Percentiles rank a stretch among this genome's conserved stretches.
Conservation (phyloP, 1,140 invertebrate genomes). For the Geopemphigus sp. region DNA sequence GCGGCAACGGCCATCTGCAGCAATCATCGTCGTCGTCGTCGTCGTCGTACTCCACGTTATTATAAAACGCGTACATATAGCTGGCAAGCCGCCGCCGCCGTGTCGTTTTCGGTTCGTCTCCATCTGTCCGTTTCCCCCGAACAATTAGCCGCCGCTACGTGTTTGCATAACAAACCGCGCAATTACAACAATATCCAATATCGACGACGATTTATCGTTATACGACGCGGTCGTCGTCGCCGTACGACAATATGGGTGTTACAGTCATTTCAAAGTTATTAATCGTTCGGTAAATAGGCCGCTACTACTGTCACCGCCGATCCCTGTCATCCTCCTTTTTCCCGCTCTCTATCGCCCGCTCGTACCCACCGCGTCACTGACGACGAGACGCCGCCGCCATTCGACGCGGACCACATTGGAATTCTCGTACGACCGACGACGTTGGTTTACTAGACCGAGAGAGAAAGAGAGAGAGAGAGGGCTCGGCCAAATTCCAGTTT, state of each 20-base stretch:
- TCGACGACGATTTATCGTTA: conserved; percentile 6
- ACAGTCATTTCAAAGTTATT: background rate
- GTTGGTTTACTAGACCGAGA: too few relatives aligned
- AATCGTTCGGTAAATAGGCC: conserved; percentile 28
- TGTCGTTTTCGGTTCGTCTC: background rate
- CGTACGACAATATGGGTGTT: background rate
- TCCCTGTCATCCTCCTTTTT: background rate
- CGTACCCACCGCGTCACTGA: background rate
- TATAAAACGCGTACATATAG: background rate
- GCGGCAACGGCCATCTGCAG: too few relatives aligned
- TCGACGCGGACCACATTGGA: too few relatives aligned
- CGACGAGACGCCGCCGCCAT: background rate
- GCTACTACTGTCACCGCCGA: background rate
- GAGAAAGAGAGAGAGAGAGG: background rate
- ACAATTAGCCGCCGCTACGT: conserved; percentile 20
- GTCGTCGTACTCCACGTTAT: too few relatives aligned
- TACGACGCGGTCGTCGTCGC: background rate
- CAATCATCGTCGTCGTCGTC: background rate
- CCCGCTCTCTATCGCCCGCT: background rate
- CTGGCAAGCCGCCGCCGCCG: conserved; percentile 21
- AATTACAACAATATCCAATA: background rate
- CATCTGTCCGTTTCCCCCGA: background rate
- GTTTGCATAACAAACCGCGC: background rate
- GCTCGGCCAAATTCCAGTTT: conserved; percentile 9
- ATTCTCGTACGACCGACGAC: background rate